Conservation (phyloP, 2,113 vertebrate genomes). For the Pseudorectes ferrugineus region DNA sequence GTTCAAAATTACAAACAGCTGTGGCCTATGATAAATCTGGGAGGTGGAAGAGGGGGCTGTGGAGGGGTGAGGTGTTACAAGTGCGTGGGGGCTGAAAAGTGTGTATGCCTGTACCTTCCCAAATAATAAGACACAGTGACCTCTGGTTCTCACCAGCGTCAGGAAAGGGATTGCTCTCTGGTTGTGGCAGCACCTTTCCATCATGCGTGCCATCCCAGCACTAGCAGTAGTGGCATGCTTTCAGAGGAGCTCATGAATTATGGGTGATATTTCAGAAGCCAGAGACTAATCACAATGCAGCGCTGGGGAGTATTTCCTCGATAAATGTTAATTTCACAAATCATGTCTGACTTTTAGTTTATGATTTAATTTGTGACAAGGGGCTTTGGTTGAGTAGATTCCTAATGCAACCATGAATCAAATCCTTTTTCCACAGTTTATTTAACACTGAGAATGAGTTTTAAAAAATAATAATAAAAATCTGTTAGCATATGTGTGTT, state of each 20-base stretch:
- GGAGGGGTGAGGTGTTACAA: not conserved
- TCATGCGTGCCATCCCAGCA: not conserved
- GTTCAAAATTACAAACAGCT: slow-evolving; percentile 11
- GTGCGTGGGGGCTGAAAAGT: not conserved
- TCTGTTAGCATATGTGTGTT: not conserved
- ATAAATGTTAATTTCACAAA: slow-evolving; percentile 75
- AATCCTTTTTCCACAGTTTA: slow-evolving; percentile 29
- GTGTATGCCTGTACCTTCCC: not conserved
- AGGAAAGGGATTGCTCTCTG: not conserved
- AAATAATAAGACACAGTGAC: not conserved
- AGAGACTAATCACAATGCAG: slow-evolving; percentile 42
- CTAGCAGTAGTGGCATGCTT: not conserved
- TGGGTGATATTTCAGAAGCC: slow-evolving; percentile 60
- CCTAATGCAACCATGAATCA: slow-evolving; percentile 78
- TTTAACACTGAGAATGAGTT: slow-evolving; percentile 27
- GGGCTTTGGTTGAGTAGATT: slow-evolving; percentile 72
- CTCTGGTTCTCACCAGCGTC: not conserved
- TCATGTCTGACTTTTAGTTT: slow-evolving; percentile 69
- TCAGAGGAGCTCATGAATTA: slow-evolving; percentile 38
- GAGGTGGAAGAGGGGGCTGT: not conserved
- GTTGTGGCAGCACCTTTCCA: slow-evolving; percentile 3
- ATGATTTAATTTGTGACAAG: slow-evolving; percentile 77
- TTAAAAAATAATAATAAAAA: not conserved
- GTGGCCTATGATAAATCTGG: not conserved
- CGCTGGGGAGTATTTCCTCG: slow-evolving; percentile 61